Evolutionary conservation across 2,113 vertebrate species (phyloP).

Genomic region (Sturnus vulgaris): DNA sequence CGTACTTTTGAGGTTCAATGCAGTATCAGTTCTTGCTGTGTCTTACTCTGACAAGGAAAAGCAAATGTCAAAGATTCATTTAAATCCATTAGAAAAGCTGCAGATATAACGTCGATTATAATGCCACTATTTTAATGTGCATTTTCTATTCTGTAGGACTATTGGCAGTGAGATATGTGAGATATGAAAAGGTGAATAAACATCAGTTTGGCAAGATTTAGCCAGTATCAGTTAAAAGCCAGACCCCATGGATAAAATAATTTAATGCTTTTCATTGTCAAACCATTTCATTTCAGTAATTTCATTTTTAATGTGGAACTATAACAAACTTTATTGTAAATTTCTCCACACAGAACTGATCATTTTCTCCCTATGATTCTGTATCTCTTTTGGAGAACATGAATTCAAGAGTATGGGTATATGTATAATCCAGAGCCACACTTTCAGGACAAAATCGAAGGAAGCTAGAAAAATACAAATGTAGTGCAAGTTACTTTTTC

Average conservation of each 20-base stretch:
- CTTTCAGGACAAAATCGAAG: not conserved
- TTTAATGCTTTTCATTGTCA: not conserved
- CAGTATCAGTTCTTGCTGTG: not conserved
- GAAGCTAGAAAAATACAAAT: conserved; percentile 26
- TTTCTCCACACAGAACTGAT: not conserved
- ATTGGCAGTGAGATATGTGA: not conserved
- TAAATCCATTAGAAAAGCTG: not conserved
- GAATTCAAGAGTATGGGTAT: not conserved
- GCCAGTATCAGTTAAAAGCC: not conserved
- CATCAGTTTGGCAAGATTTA: not conserved
- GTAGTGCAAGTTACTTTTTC: not conserved
- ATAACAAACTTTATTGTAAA: not conserved
- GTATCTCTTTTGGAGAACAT: not conserved
- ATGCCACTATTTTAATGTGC: not conserved
- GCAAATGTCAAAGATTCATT: not conserved
- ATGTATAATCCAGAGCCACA: not conserved
- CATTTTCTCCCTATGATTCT: not conserved
- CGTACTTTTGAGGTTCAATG: not conserved
- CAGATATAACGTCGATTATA: not conserved
- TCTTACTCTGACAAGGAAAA: not conserved
- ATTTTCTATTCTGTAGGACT: not conserved
- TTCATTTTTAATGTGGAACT: not conserved
- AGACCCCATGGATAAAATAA: not conserved
- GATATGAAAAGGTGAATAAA: not conserved
- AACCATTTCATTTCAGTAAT: not conserved